Base-by-base conservation (phyloP, 2,888 invertebrate genomes). In the Athrips mouffetella region DNA sequence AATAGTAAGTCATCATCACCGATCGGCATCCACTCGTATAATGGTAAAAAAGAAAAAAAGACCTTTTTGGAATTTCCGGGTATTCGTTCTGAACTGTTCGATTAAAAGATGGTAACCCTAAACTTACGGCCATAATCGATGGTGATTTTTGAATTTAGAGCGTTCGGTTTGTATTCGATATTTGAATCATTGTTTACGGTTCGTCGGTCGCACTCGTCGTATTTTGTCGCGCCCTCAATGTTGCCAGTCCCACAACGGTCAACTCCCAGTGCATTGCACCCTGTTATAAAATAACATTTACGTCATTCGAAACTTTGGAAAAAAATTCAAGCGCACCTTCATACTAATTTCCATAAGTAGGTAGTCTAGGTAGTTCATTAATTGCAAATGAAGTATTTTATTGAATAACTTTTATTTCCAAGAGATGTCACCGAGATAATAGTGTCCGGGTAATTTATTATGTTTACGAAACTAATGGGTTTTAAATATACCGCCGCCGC, bases 241-340 rank as follows among this genome's bases (percentile, higher is more conserved):
- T 45, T 45, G 47, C 74, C 66, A 73, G 72, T 76, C 75, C 75
- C 76, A 77, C 64, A 59, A 67, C 73, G 74, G 76, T 78, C 80
- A 80, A 71, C 70, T 73, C 73, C 72, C 75, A 74, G 81, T 71
- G 64, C 82, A 67, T 78, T 83, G 84, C 83, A 80, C 84, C 77
- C 77, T 45, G 75, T 79, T 78, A 80, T 80, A 74, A 82, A 80
- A 84, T 80, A 74, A 76, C 70, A 70, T 69, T 69, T 73, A 75
- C 75, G 75, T 76, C 78, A 79, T 76, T 69, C 65, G 63, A 67
- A 67, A 65, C 75, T 80, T 79, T 83, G 64, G 69, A 79, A 76
- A 78, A 78, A 20, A 37, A 20, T 35, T n/a, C n/a, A n/a, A n/a
- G n/a, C n/a, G n/a, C n/a, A n/a, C n/a, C n/a, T n/a, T n/a, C n/a